Conservation (phyloP, 1,140 invertebrate genomes). For the Drosophila ficusphila region DNA sequence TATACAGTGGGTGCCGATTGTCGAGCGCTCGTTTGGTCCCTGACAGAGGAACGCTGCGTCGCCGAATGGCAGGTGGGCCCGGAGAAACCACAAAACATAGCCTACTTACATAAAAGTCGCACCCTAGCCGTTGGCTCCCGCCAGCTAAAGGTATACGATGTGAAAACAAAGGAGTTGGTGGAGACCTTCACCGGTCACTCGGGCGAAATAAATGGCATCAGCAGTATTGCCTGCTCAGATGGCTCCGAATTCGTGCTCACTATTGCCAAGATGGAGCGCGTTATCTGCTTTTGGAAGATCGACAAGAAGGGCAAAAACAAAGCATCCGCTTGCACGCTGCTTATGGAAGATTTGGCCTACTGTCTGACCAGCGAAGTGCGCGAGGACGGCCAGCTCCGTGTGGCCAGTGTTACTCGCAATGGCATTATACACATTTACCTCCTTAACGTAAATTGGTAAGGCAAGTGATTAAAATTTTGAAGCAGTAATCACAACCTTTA, state of each 20-base stretch:
- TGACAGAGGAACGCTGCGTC: conserved; percentile 85
- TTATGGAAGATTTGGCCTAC: conserved; percentile 88
- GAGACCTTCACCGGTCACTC: conserved; percentile 89
- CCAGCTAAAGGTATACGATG: conserved; percentile 88
- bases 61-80: conserved; percentile 88
- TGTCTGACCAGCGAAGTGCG: conserved; percentile 85
- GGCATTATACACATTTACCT: conserved; percentile 92
- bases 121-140: conserved; percentile 88
- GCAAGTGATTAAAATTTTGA: neutral
- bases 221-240: conserved; percentile 83
- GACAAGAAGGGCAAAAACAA: conserved; percentile 67
- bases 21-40: conserved; percentile 85
- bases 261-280: conserved; percentile 84
- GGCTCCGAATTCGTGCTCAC: conserved; percentile 86
- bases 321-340: conserved; percentile 86
- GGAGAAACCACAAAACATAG: conserved; percentile 88
- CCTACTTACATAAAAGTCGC: conserved; percentile 87
- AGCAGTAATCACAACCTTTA: neutral
- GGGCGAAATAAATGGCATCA: conserved; percentile 86
- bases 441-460: conserved; percentile 89
- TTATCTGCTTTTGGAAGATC: conserved; percentile 80
- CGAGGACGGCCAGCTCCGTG: conserved; percentile 85
- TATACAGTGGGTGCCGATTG: conserved; percentile 86
- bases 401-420: conserved; percentile 89
- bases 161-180: conserved; percentile 86